Conservation (phyloP, 1,140 invertebrate genomes). For the Drosophila ananassae region DNA sequence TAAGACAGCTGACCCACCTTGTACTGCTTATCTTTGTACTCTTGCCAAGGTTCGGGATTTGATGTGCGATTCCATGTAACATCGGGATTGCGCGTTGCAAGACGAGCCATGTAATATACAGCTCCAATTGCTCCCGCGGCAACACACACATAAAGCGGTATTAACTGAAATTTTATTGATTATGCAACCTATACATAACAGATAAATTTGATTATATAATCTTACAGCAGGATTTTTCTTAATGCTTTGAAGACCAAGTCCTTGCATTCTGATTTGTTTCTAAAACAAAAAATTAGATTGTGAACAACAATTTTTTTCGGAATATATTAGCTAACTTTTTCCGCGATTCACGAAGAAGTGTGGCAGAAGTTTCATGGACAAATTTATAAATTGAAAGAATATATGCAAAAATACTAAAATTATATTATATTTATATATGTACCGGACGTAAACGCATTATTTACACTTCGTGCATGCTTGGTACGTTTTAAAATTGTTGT, state of each 20-base stretch:
- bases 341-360: no score
- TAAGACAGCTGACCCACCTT: conserved; percentile 86
- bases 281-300: neutral
- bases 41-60: conserved; percentile 92
- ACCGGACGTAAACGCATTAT: no score
- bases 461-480: no score
- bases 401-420: no score
- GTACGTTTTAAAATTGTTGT: no score
- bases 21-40: conserved; percentile 91
- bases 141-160: conserved; percentile 91
- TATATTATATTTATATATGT: no score
- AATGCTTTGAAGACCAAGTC: conserved; percentile 84
- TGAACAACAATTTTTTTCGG: no score
- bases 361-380: no score
- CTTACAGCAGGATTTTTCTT: conserved; percentile 88
- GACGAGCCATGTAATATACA: conserved; percentile 87
- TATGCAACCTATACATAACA: conserved; percentile 21
- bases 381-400: no score
- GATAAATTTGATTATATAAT: conserved; percentile 5
- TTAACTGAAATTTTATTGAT: conserved; percentile 86
- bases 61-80: conserved; percentile 89
- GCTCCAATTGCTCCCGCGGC: conserved; percentile 87
- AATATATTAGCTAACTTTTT: no score
- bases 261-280: conserved; percentile 84
- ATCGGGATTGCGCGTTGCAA: conserved; percentile 91